phyloP scores from a whole-genome alignment of 2,888 invertebrate genomes.

The Cataglyphis rosenhaueri region DNA sequence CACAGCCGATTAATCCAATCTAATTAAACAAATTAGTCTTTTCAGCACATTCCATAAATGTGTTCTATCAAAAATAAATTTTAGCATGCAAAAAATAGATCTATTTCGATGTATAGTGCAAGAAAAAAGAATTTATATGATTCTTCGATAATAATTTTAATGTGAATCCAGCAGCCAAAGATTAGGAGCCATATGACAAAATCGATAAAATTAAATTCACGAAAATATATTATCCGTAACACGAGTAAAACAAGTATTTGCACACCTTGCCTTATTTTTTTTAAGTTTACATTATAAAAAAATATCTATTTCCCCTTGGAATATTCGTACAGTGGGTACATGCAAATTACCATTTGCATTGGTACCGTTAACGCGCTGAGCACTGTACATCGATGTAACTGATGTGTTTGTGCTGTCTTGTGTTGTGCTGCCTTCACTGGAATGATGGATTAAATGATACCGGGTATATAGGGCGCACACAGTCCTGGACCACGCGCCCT shows the following conservation, averaged over 20 bases:
- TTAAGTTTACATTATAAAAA: conserved; percentile 23
- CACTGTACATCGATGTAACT: conserved; percentile 68
- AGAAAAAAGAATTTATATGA: background rate
- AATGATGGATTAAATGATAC: conserved; percentile 86
- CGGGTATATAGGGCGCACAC: conserved; percentile 92
- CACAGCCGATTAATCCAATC: background rate
- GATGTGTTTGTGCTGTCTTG: conserved; percentile 86
- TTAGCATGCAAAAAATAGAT: conserved; percentile 17
- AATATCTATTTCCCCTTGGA: conserved; percentile 3
- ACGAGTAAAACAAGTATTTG: background rate
- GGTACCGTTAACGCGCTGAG: conserved; percentile 7
- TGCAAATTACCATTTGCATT: conserved; percentile 12
- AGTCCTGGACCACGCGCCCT: conserved; percentile 96
- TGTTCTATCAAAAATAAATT: background rate
- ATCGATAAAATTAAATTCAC: background rate
- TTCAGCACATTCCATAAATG: conserved; percentile 24
- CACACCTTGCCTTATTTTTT: background rate
- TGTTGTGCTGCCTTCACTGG: conserved; percentile 87
- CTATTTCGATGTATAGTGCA: conserved; percentile 36
- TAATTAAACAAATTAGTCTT: background rate
- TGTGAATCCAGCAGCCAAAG: background rate
- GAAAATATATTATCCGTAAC: background rate
- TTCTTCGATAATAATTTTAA: background rate
- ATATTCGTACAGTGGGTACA: conserved; percentile 33
- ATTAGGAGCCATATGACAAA: background rate